Evolutionary conservation across 1,140 invertebrate species (phyloP).

Genomic region (Drosophila sucinea): DNA sequence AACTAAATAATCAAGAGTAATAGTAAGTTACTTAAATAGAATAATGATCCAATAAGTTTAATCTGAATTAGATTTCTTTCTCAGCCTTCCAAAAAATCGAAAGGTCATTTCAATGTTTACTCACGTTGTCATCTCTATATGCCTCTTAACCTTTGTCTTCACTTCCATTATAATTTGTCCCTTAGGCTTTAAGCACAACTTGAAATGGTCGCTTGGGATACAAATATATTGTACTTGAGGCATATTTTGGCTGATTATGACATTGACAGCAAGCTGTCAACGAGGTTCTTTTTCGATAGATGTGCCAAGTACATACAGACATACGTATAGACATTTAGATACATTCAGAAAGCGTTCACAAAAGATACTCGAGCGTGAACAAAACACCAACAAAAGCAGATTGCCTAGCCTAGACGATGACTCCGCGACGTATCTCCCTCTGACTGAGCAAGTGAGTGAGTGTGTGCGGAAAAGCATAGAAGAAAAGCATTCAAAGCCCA

Average conservation of each 20-base stretch:
- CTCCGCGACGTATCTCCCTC: slow-evolving; percentile 24
- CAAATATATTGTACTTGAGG: slow-evolving; percentile 35
- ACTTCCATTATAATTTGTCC: slow-evolving; percentile 1
- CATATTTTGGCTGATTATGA: slow-evolving; percentile 65
- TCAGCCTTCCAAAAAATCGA: no score
- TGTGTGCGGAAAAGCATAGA: slow-evolving; percentile 46
- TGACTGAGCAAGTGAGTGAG: slow-evolving; percentile 29
- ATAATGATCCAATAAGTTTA: no score
- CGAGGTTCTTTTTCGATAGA: slow-evolving; percentile 44
- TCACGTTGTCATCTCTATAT: slow-evolving; percentile 1
- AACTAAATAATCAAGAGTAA: not conserved
- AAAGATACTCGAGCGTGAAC: slow-evolving; percentile 56
- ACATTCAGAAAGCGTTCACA: slow-evolving; percentile 57
- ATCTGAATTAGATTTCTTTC: no score
- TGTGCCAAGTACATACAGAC: slow-evolving; percentile 20
- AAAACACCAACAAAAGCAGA: slow-evolving; percentile 57
- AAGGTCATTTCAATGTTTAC: not conserved
- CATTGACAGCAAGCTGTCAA: slow-evolving; percentile 62
- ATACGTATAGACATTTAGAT: slow-evolving; percentile 21
- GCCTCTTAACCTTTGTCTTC: not conserved
- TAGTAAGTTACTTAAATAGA: no score
- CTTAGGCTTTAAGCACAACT: slow-evolving; percentile 29
- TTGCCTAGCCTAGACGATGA: slow-evolving; percentile 47
- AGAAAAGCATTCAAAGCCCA: slow-evolving; percentile 52
- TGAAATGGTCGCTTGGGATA: slow-evolving; percentile 31